Base-by-base conservation (phyloP, 92 coral and sea anemone genomes). In the Porites rus region DNA sequence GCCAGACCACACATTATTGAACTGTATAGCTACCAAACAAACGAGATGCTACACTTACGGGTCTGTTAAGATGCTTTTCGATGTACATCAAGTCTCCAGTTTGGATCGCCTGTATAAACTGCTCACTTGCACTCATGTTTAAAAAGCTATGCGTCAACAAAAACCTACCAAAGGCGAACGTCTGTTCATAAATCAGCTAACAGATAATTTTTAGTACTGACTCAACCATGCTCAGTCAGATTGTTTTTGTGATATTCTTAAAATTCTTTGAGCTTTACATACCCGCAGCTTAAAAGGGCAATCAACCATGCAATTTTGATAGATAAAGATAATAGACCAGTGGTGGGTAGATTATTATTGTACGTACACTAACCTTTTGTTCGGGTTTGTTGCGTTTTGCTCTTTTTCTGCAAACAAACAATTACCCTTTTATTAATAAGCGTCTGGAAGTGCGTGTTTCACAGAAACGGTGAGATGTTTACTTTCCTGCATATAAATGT, bases 61-160 rank as follows among this genome's bases (percentile, higher is more conserved):
- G 87, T 20, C 87, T 83, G 11, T 24, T 83, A 6, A 83, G 73
- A 63, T 83, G 87, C 53, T 74, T 83, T 24, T 83, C 74, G 16
- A 83, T 75, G 60, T 83, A 83, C 7, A 21, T 0, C 21, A 83
- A 51, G 65, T 83, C 87, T 22, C 87, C 87, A 73, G 62, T 62
- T 24, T 83, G 87, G 61, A 83, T 83, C 8, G 87, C 87, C 17
- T 19, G 59, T 3, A 83, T 83, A 22, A 83, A 83, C 64, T 61
- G 51, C 20, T 83, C 87, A 52, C 87, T 83, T 1, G 86, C 86
- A 21, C 86, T 81, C 86, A 81, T 81, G 77, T 28, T 12, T 43
- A 38, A 22, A 8, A 56, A 71, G 20, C 17, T 53, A 13, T n/a
- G 13, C 69, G 52, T 46, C 16, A 24, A 31, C 17, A 18, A 38